A percentile compares a stretch with the other conserved stretches of the same genome.
phyloP scores from a whole-genome alignment of 1,140 invertebrate genomes.

The Nomia melanderi region DNA sequence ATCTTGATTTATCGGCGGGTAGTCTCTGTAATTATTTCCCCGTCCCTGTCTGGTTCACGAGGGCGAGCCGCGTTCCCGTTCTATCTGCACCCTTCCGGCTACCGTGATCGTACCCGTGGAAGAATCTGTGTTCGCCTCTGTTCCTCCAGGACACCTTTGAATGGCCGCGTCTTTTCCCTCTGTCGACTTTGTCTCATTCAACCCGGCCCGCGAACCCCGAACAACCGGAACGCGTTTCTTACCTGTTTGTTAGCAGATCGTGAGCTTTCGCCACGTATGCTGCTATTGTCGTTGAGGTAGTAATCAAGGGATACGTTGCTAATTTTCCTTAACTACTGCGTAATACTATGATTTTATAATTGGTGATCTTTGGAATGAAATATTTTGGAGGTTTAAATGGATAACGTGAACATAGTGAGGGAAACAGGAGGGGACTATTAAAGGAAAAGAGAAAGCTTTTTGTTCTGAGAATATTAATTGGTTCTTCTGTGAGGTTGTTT shows the following conservation, averaged over 20 bases:
- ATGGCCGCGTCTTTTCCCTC: slow-evolving; percentile 60
- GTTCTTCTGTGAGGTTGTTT: too few relatives aligned
- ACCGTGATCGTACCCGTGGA: slow-evolving; percentile 71
- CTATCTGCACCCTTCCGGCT: slow-evolving; percentile 74
- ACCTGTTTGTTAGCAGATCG: slow-evolving; percentile 1
- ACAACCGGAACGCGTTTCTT: background rate
- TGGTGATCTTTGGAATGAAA: too few relatives aligned
- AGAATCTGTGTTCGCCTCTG: slow-evolving; percentile 55
- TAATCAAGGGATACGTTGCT: too few relatives aligned
- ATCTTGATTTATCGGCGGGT: slow-evolving; percentile 79
- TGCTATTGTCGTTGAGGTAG: too few relatives aligned
- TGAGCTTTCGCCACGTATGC: too few relatives aligned
- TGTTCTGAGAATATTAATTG: too few relatives aligned
- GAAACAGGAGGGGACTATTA: too few relatives aligned
- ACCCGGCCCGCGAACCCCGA: background rate
- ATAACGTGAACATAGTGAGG: too few relatives aligned
- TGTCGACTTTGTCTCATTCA: slow-evolving; percentile 53
- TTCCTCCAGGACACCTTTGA: slow-evolving; percentile 60
- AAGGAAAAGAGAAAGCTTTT: too few relatives aligned
- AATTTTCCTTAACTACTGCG: too few relatives aligned
- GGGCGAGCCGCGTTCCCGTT: slow-evolving; percentile 40
- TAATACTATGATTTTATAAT: too few relatives aligned
- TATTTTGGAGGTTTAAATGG: too few relatives aligned
- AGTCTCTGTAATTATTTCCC: slow-evolving; percentile 80
- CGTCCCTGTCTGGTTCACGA: slow-evolving; percentile 67